Conservation (phyloP, 2,113 vertebrate genomes). For the Dasyurus viverrinus region DNA sequence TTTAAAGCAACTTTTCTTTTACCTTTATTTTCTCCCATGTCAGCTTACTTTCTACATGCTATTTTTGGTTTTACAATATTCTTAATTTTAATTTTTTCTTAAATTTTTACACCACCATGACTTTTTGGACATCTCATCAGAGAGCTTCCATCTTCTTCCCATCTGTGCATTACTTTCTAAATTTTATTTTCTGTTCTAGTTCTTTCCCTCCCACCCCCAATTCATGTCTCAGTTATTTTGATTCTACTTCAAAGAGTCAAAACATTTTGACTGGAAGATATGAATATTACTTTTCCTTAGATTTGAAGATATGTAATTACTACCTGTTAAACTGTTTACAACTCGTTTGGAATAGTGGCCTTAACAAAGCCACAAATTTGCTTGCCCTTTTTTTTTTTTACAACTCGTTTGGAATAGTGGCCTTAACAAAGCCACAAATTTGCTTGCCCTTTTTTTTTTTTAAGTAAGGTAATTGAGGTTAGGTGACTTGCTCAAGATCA, state of each 20-base stretch:
- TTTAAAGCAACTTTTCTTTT: background rate
- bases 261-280: background rate
- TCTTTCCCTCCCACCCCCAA: background rate
- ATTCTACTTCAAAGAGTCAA: background rate
- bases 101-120: background rate
- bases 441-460: background rate
- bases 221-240: background rate
- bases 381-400: background rate
- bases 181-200: background rate
- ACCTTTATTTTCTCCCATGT: background rate
- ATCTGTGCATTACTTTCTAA: background rate
- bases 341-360: background rate
- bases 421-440: background rate
- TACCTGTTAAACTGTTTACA: background rate
- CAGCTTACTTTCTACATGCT: background rate
- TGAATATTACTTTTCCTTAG: background rate
- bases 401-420: background rate
- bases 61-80: background rate
- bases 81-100: background rate
- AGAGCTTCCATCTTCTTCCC: background rate
- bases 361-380: background rate
- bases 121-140: background rate
- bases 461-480: too few relatives aligned
- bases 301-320: background rate
- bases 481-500: background rate